Evolutionary conservation across 1,140 invertebrate species (phyloP).

Genomic region (Chrysoperla carnea): DNA sequence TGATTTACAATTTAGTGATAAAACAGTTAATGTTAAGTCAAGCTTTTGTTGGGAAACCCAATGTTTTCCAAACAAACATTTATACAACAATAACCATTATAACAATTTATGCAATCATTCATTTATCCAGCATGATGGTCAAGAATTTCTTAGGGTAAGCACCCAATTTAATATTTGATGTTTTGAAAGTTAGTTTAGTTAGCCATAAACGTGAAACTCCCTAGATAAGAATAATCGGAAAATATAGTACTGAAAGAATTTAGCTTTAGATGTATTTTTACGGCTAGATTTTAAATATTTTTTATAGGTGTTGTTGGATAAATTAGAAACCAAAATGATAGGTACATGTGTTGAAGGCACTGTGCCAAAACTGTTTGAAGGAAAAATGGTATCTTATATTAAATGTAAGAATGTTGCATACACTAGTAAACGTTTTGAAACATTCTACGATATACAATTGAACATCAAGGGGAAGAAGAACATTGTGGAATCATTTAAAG

Average conservation of each 20-base stretch:
- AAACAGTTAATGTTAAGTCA: constrained; percentile 97
- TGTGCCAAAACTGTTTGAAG: constrained; percentile 94
- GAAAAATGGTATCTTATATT: constrained; percentile 98
- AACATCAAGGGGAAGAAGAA: constrained; percentile 99
- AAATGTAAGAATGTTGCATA: constrained; percentile 97
- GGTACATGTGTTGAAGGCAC: constrained; percentile 92
- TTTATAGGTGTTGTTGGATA: constrained; percentile 71
- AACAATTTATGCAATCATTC: too few species aligned
- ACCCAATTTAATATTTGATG: too few species aligned
- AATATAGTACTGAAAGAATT: too few species aligned
- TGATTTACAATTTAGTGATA: constrained; percentile 94
- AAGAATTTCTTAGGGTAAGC: constrained; percentile 64
- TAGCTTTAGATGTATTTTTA: too few species aligned
- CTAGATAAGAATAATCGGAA: too few species aligned
- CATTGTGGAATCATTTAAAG: constrained; percentile 94
- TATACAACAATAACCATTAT: too few species aligned
- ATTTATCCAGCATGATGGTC: constrained; percentile 99
- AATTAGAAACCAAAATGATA: constrained; percentile 99
- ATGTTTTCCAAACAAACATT: too few species aligned
- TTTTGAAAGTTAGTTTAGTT: too few species aligned
- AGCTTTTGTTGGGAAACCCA: constrained; percentile 99
- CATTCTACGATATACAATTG: constrained; percentile 98
- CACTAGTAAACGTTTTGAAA: constrained; percentile 86
- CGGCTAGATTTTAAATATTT: too few species aligned
- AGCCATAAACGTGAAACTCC: too few species aligned